A percentile compares a stretch with the other conserved stretches of the same genome.
Evolutionary conservation across 2,113 vertebrate species (phyloP).

Genomic region (Pituophis catenifer): DNA sequence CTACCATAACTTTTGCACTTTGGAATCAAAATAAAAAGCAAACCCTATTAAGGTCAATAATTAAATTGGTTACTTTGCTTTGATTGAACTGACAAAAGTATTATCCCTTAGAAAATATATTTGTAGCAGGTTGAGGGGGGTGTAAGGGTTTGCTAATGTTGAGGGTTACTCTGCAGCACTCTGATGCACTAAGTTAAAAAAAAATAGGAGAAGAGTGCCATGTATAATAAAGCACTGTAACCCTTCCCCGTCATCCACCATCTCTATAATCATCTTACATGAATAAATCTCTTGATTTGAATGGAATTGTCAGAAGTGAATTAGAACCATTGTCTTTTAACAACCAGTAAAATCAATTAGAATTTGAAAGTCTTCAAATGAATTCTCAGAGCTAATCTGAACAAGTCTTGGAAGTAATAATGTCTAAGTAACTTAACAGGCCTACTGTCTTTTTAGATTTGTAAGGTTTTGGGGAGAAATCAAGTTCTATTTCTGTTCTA

Average conservation of each 20-base stretch:
- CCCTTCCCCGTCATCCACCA: background rate
- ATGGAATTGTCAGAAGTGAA: background rate
- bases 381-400: background rate
- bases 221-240: background rate
- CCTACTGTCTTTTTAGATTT: background rate
- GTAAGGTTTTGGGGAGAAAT: constrained; percentile 4
- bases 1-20: background rate
- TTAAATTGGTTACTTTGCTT: background rate
- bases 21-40: constrained; percentile 19
- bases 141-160: background rate
- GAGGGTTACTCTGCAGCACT: background rate
- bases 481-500: constrained; percentile 23
- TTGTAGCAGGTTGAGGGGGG: background rate
- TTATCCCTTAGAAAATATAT: constrained; percentile 1
- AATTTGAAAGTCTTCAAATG: background rate
- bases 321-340: background rate
- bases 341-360: background rate
- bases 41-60: background rate
- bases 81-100: background rate
- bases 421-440: background rate
- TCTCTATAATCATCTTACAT: background rate
- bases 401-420: background rate
- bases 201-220: background rate
- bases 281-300: background rate
- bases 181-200: background rate